Evolutionary conservation across 2,797 vertebrate species (phyloP), one percentile per base, ranked within the genome.

Genomic region (Mus spretus): DNA sequence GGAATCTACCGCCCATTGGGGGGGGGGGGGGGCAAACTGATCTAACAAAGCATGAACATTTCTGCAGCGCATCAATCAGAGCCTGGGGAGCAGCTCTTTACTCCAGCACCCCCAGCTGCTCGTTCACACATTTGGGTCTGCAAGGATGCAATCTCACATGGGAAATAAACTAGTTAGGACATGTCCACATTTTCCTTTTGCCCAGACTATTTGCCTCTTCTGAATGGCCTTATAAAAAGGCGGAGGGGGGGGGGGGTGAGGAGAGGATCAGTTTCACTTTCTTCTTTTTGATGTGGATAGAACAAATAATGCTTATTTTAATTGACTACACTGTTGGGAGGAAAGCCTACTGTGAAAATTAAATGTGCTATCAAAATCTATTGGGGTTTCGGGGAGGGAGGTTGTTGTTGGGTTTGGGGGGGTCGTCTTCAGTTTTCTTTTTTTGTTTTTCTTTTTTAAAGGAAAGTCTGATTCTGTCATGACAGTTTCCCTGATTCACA

Each of bases 281-380:
- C 92, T 93, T 92, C 81, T 94, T 57, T 96, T 61, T 96, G 91
- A 94, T 93, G 89, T 90, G 57, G 50, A 81, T 15, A 94, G 44
- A 10, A 80, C 55, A 96, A 81, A 92, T 74, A 80, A 91, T 75
- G 40, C 59, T 95, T 96, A 96, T 88, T 89, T 94, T 92, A 90
- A 94, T 86, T 61, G 40, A 63, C 63, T 91, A 65, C 1, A 57
- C 0, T 50, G n/a, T 55, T 40, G 50, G 4, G 15, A 34, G 70
- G 10, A 22, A 17, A 40, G 44, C 55, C 63, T 84, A 40, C 65
- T 65, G 87, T 79, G 50, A 74, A 95, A 90, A 72, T 53, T 28
- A 84, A 86, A 84, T 20, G 44, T n/a, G 37, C n/a, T 40, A 67
- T 40, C 5, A 59, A 57, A n/a, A 78, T 14, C 28, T 37, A 61